Evolutionary conservation across 2,113 vertebrate species (phyloP).

Genomic region (Tricholaema leucomelas): DNA sequence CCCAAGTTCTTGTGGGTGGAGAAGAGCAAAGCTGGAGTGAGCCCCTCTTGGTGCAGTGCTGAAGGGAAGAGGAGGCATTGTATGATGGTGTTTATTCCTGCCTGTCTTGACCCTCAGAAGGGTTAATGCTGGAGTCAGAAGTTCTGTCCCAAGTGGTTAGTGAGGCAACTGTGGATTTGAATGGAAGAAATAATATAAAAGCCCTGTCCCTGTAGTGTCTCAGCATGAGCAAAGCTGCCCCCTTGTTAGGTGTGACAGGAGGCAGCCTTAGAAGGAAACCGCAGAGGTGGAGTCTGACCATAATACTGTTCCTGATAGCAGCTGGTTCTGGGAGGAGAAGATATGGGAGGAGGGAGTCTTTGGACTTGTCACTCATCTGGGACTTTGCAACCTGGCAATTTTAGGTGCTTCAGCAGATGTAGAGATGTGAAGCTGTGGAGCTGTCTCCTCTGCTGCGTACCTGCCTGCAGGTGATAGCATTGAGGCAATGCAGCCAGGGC

Average conservation of each 20-base stretch:
- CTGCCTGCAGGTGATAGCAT: neutral
- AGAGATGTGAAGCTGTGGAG: neutral
- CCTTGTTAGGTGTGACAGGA: neutral
- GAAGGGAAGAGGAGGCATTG: neutral
- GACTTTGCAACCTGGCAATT: neutral
- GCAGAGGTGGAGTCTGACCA: neutral
- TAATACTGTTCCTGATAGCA: accelerated
- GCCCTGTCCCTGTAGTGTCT: neutral
- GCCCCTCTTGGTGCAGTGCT: neutral
- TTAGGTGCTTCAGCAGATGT: neutral
- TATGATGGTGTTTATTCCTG: neutral
- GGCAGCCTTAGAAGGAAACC: neutral
- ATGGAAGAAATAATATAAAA: neutral
- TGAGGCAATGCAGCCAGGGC: accelerated
- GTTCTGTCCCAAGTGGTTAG: neutral
- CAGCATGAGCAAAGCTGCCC: neutral
- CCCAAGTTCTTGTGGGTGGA: accelerated
- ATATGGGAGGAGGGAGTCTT: accelerated
- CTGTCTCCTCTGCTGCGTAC: neutral
- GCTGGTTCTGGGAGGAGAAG: neutral
- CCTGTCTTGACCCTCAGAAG: neutral
- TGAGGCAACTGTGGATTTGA: neutral
- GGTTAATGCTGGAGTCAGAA: neutral
- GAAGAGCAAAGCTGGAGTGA: neutral
- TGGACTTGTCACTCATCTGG: neutral